Conservation (phyloP, 1,140 invertebrate genomes). For the Ephestia elutella region DNA sequence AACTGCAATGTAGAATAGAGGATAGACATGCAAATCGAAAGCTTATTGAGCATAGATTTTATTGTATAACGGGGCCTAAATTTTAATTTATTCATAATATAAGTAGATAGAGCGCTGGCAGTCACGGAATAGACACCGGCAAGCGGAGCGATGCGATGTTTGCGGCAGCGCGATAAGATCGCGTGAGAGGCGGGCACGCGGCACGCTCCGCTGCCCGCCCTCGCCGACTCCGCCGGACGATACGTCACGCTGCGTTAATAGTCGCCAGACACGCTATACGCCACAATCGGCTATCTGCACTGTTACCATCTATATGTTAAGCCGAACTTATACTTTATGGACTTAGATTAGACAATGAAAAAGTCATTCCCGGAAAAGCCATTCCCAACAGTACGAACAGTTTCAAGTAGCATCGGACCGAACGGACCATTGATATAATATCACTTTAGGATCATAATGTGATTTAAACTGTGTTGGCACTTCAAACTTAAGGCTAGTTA, state of each 20-base stretch:
- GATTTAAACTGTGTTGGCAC: too few relatives aligned
- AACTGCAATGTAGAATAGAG: neutral
- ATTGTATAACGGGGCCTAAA: constrained; percentile 13
- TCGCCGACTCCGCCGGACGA: constrained; percentile 39
- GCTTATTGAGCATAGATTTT: neutral
- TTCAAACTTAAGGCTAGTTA: too few relatives aligned
- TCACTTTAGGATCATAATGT: too few relatives aligned
- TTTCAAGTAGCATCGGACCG: too few relatives aligned
- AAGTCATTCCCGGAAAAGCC: neutral
- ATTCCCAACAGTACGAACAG: too few relatives aligned
- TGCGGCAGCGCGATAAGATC: constrained; percentile 67
- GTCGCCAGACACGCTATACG: constrained; percentile 59
- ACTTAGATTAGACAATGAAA: neutral
- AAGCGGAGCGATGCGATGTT: constrained; percentile 62
- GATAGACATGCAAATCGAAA: neutral
- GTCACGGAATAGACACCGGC: constrained; percentile 54
- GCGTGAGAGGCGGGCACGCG: constrained; percentile 56
- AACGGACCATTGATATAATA: too few relatives aligned
- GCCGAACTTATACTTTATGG: neutral
- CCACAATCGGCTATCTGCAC: constrained; percentile 47
- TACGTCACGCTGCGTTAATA: constrained; percentile 71
- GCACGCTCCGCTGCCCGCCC: constrained; percentile 32
- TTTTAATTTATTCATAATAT: constrained; percentile 45
- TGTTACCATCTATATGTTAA: constrained; percentile 16
- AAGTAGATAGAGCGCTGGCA: constrained; percentile 37